Evolutionary conservation across 1,140 invertebrate genomes (phyloP).

Genomic region (Papilio glaucus): DNA sequence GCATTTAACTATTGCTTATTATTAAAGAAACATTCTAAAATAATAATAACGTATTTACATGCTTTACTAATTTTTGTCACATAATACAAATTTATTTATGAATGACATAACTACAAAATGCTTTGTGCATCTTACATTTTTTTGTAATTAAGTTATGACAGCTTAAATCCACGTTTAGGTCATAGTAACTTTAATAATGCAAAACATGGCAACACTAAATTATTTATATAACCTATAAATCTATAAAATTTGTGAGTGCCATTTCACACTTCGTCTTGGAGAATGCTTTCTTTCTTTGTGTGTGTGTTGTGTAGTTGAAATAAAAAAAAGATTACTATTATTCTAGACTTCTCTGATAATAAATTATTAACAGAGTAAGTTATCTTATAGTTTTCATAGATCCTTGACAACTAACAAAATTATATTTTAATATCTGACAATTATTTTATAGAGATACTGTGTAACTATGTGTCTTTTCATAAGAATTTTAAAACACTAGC

Average conservation of each 20-base stretch:
- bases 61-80: background rate
- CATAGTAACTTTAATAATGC: too few relatives aligned
- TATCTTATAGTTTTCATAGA: background rate
- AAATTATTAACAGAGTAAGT: background rate
- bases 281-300: conserved; percentile 2
- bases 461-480: background rate
- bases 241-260: conserved; percentile 58
- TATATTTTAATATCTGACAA: background rate
- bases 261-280: conserved; percentile 37
- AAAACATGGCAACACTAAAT: conserved; percentile 50
- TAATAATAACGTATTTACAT: background rate
- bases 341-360: background rate
- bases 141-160: background rate
- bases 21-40: background rate
- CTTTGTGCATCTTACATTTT: background rate
- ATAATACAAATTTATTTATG: background rate
- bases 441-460: background rate
- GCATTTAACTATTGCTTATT: background rate
- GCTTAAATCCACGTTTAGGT: background rate
- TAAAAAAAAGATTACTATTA: background rate
- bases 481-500: background rate
- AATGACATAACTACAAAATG: background rate
- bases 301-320: background rate
- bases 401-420: background rate
- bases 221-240: conserved; percentile 54